These are phyloP conservation scores for Ennomos quercinarius DNA, from an alignment of 2,888 invertebrate genomes.

Conservation along the genomic window DNA sequence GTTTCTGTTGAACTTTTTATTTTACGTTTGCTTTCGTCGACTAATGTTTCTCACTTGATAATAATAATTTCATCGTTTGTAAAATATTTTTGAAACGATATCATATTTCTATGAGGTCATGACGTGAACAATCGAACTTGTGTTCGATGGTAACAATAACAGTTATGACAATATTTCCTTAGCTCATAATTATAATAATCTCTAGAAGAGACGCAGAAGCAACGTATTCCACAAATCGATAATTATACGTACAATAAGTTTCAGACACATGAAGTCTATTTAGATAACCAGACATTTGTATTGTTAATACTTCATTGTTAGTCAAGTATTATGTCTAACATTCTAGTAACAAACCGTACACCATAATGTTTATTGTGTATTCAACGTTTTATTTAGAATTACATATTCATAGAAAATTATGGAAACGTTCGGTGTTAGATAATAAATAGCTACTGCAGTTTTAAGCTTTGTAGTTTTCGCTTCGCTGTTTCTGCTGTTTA, in stretches of 20 bases:
- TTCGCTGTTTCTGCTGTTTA: slow-evolving; percentile 11
- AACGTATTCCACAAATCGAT: background rate
- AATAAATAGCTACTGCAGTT: slow-evolving; percentile 47
- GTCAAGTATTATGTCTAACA: slow-evolving; percentile 29
- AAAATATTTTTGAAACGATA: no score
- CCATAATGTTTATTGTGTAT: slow-evolving; percentile 52
- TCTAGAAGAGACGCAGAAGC: no score
- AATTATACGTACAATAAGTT: no score
- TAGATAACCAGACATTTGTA: slow-evolving; percentile 6
- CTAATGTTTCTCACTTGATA: no score
- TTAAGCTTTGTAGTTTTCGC: slow-evolving; percentile 39
- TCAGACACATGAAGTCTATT: no score
- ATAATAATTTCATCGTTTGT: no score
- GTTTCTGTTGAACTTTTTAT: slow-evolving; percentile 45
- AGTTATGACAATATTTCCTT: no score
- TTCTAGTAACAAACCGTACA: slow-evolving; percentile 46
- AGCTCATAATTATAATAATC: no score
- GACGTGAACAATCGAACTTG: no score
- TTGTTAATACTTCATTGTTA: slow-evolving; percentile 35
- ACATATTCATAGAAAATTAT: slow-evolving; percentile 60
- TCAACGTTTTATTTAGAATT: slow-evolving; percentile 54
- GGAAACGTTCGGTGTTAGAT: slow-evolving; percentile 47
- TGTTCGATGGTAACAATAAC: no score
- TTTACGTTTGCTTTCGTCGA: slow-evolving; percentile 37
- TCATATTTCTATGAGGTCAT: no score